Percentiles rank a stretch among this genome's conserved stretches.
phyloP scores from a whole-genome alignment of 2,888 invertebrate species.

The Synanthedon formicaeformis region DNA sequence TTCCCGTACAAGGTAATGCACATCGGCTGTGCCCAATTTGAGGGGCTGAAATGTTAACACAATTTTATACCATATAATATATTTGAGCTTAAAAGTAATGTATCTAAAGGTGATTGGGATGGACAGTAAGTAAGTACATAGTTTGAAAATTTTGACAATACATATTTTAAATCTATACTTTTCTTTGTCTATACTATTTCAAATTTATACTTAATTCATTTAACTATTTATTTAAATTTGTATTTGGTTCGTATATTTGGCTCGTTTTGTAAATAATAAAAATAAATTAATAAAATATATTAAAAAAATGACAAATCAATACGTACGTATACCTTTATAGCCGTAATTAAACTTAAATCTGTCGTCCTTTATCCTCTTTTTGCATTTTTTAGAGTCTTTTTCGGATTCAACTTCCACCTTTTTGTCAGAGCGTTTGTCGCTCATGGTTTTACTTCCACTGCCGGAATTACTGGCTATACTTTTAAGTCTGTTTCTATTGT shows the following conservation, averaged over 20 bases:
- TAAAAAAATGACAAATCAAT: slow-evolving; percentile 14
- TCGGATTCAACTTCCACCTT: slow-evolving; percentile 26
- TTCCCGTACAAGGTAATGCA: slow-evolving; percentile 39
- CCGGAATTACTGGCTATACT: slow-evolving; percentile 34
- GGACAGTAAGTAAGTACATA: too few relatives aligned
- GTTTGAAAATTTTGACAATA: too few relatives aligned
- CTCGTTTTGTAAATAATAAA: not conserved
- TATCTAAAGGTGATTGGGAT: too few relatives aligned
- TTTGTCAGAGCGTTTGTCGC: not conserved
- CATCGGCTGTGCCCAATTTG: slow-evolving; percentile 56
- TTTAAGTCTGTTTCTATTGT: slow-evolving; percentile 47
- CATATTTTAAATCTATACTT: too few relatives aligned
- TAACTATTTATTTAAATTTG: too few relatives aligned
- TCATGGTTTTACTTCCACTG: slow-evolving; percentile 29
- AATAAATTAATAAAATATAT: slow-evolving; percentile 10
- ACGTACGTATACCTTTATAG: slow-evolving; percentile 64
- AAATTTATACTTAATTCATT: too few relatives aligned
- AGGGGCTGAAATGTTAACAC: slow-evolving; percentile 34
- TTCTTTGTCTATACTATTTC: too few relatives aligned
- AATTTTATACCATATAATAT: too few relatives aligned
- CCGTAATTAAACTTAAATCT: slow-evolving; percentile 60
- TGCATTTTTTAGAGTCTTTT: slow-evolving; percentile 36
- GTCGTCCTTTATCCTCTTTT: slow-evolving; percentile 37
- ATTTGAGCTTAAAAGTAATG: too few relatives aligned
- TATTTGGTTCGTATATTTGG: too few relatives aligned